These are phyloP conservation scores for Cinclus cinclus DNA, from an alignment of 2,113 vertebrate species.

Conservation along the genomic window DNA sequence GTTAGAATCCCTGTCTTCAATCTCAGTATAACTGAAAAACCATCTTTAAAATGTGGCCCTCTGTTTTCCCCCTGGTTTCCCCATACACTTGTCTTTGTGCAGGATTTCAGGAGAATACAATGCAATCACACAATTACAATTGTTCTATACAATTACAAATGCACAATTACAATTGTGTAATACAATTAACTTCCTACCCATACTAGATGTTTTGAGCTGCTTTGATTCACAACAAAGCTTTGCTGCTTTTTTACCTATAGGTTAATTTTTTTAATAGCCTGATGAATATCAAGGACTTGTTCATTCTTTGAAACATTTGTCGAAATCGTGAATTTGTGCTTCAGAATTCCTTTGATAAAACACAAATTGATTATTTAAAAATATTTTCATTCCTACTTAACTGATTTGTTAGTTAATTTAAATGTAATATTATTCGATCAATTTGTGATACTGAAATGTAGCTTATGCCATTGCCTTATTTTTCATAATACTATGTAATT, in stretches of 20 bases:
- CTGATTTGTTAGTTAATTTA: neutral
- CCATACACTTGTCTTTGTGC: neutral
- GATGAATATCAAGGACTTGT: neutral
- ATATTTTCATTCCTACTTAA: neutral
- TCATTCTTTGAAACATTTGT: neutral
- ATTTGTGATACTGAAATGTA: neutral
- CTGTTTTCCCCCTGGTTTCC: neutral
- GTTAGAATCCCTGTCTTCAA: neutral
- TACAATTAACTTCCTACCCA: neutral
- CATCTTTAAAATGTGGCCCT: neutral
- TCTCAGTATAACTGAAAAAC: neutral
- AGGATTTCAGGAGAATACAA: neutral
- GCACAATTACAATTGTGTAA: no score
- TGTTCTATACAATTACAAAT: no score
- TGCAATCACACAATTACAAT: no score
- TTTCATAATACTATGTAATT: neutral
- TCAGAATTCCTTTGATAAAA: neutral
- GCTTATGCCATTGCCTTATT: neutral
- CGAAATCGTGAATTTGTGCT: neutral
- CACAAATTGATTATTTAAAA: neutral
- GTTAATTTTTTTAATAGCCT: neutral
- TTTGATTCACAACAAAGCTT: neutral
- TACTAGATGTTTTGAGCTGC: neutral
- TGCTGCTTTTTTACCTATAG: neutral
- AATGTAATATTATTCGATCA: neutral